phyloP scores from a whole-genome alignment of 2,113 vertebrate genomes.

The Picathartes gymnocephalus region DNA sequence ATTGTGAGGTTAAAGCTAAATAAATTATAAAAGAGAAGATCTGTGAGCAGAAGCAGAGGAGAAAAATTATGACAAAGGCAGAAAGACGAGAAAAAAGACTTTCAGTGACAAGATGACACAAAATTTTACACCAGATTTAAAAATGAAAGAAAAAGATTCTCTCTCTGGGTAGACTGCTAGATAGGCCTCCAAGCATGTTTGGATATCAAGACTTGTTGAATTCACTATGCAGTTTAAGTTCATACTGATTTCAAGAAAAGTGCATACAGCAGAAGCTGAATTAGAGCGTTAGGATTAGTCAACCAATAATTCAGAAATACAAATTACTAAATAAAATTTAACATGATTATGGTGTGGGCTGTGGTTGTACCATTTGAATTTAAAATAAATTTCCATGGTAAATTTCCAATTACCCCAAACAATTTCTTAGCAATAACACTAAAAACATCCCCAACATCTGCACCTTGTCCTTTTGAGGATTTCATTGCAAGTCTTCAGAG shows the following conservation, averaged over 20 bases:
- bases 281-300: not conserved
- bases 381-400: not conserved
- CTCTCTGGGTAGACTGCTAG: not conserved
- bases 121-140: not conserved
- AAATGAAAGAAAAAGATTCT: not conserved
- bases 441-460: not conserved
- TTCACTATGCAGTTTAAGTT: not conserved
- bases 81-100: not conserved
- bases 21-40: not conserved
- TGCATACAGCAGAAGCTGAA: not conserved
- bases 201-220: not conserved
- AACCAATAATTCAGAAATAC: not conserved
- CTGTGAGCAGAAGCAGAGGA: not conserved
- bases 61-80: not conserved
- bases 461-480: not conserved
- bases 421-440: not conserved
- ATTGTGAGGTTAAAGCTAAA: not conserved
- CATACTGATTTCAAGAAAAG: not conserved
- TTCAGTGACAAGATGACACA: not conserved
- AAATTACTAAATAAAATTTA: not conserved
- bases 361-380: not conserved
- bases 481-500: not conserved
- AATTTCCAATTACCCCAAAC: not conserved
- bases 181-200: rapidly evolving
- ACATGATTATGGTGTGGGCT: not conserved